A percentile compares a stretch with the other conserved stretches of the same genome.
These are phyloP conservation scores for Hydraecia micacea DNA, from an alignment of 2,888 invertebrate species.

Conservation along the genomic window DNA sequence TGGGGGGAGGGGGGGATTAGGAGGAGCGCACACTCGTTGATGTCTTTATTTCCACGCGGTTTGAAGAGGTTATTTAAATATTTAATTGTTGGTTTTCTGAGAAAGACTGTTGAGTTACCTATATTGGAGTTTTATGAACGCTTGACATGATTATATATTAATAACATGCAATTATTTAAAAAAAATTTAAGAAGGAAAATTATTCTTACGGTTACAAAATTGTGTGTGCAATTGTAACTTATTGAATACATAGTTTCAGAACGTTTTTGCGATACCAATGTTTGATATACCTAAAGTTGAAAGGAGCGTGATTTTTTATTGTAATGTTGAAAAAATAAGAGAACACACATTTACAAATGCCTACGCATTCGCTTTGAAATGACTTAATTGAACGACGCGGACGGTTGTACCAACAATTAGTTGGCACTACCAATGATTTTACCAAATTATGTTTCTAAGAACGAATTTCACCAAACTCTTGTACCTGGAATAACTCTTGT, in stretches of 20 bases:
- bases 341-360: too few relatives aligned
- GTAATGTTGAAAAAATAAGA: not conserved
- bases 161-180: too few relatives aligned
- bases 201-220: too few relatives aligned
- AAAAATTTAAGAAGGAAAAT: too few relatives aligned
- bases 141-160: not conserved
- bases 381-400: too few relatives aligned
- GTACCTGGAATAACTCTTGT: too few relatives aligned
- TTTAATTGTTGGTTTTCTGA: not conserved
- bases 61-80: not conserved
- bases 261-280: not conserved
- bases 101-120: not conserved
- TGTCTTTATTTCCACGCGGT: conserved; percentile 4
- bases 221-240: not conserved
- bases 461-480: too few relatives aligned
- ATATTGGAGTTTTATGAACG: not conserved
- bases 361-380: too few relatives aligned
- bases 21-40: conserved; percentile 68
- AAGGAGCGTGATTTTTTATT: not conserved
- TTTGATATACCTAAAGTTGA: not conserved
- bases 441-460: too few relatives aligned
- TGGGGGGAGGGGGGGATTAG: conserved; percentile 68
- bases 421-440: too few relatives aligned
- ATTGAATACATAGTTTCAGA: not conserved
- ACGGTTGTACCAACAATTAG: too few relatives aligned